A percentile compares a stretch with the other conserved stretches of the same genome.
Evolutionary conservation across 2,113 vertebrate species (phyloP).

Genomic region (Antennarius striatus): DNA sequence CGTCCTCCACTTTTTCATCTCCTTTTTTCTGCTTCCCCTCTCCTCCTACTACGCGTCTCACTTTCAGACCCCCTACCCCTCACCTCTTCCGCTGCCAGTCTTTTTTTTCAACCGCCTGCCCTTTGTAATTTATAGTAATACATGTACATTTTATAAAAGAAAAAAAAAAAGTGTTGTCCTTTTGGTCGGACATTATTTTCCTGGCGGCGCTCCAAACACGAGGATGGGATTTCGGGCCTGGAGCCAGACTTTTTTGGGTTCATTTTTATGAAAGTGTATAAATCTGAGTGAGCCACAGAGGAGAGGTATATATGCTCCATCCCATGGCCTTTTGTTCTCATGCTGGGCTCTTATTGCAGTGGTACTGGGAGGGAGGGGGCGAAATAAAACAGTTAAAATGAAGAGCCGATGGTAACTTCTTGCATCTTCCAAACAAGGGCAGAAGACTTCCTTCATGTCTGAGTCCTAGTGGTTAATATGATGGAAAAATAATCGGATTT

Average conservation of each 20-base stretch:
- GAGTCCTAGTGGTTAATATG: slow-evolving; percentile 21
- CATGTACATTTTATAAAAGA: slow-evolving; percentile 8
- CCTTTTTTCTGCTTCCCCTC: not conserved
- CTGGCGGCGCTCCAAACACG: slow-evolving; percentile 62
- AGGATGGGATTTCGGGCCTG: slow-evolving; percentile 55
- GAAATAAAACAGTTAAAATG: slow-evolving; percentile 45
- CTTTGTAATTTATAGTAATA: slow-evolving; percentile 58
- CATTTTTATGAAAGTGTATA: slow-evolving; percentile 75
- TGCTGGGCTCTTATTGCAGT: slow-evolving; percentile 49
- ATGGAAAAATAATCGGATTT: slow-evolving; percentile 32
- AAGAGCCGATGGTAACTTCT: slow-evolving; percentile 32
- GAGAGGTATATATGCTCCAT: slow-evolving; percentile 42
- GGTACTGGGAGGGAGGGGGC: not conserved
- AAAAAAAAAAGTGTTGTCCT: slow-evolving; percentile 28
- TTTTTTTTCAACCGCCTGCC: slow-evolving; percentile 9
- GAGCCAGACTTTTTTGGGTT: slow-evolving; percentile 66
- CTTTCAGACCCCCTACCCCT: too few species aligned
- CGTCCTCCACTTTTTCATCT: slow-evolving; percentile 1
- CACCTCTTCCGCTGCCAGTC: slow-evolving; percentile 21
- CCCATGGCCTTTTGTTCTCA: slow-evolving; percentile 60
- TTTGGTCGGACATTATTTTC: slow-evolving; percentile 50
- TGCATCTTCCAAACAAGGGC: slow-evolving; percentile 42
- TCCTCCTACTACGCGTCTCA: too few species aligned
- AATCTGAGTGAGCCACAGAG: slow-evolving; percentile 62
- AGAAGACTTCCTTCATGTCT: slow-evolving; percentile 17